Conservation (phyloP, 1,140 invertebrate genomes). For the Battus philenor region DNA sequence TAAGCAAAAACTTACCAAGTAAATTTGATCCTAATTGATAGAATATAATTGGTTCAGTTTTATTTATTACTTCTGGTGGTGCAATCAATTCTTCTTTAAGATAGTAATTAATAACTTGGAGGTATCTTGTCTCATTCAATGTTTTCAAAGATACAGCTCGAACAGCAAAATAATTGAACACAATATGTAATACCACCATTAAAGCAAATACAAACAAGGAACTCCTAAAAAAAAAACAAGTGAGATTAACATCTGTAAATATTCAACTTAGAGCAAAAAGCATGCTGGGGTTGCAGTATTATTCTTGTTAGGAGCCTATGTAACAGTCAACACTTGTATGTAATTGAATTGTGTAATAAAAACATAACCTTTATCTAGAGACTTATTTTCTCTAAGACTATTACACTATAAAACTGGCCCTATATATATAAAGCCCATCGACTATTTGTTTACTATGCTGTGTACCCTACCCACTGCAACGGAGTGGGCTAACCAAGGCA, state of each 20-base stretch:
- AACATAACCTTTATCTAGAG: no score
- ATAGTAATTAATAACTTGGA: slow-evolving; percentile 64
- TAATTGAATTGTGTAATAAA: no score
- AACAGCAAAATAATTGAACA: slow-evolving; percentile 92
- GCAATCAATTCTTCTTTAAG: slow-evolving; percentile 50
- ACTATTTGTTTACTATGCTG: no score
- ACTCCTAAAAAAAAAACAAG: slow-evolving; percentile 32
- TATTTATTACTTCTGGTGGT: slow-evolving; percentile 59
- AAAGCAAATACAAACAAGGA: slow-evolving; percentile 47
- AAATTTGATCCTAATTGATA: slow-evolving; percentile 39
- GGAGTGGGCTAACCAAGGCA: no score
- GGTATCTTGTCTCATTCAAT: slow-evolving; percentile 87
- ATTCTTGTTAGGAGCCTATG: no score
- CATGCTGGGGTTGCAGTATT: no score
- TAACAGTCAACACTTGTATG: no score
- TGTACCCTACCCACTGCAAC: no score
- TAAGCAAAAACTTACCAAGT: slow-evolving; percentile 41
- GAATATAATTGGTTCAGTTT: slow-evolving; percentile 63
- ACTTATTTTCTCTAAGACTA: no score
- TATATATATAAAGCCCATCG: no score
- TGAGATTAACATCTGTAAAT: neutral
- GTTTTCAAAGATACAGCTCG: slow-evolving; percentile 83
- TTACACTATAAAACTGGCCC: no score
- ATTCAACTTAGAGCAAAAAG: no score
- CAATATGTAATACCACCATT: slow-evolving; percentile 89